phyloP scores from a whole-genome alignment of 2,797 vertebrate species.

The Tapirus indicus region DNA sequence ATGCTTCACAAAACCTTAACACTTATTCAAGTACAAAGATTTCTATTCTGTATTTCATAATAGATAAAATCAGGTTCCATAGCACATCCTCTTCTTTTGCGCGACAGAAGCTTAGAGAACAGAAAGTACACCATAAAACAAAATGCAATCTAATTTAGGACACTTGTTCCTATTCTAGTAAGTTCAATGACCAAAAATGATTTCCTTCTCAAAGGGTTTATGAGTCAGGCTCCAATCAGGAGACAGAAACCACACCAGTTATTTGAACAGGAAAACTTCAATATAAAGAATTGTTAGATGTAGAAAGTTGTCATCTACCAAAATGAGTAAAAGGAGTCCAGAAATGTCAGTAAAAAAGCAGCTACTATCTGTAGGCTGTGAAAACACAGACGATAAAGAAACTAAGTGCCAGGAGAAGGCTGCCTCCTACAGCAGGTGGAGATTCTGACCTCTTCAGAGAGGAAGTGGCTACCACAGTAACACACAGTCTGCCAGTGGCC shows the following conservation, averaged over 20 bases:
- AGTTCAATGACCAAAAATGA: background rate
- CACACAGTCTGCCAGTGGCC: background rate
- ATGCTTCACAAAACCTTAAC: slow-evolving; percentile 52
- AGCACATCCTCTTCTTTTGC: slow-evolving; percentile 27
- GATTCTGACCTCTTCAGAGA: background rate
- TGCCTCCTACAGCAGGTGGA: background rate
- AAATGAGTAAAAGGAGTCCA: background rate
- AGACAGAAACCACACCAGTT: background rate
- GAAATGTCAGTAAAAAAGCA: background rate
- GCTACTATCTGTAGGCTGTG: background rate
- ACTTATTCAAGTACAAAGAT: background rate
- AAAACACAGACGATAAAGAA: slow-evolving; percentile 19
- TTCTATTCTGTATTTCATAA: slow-evolving; percentile 23
- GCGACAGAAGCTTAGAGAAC: slow-evolving; percentile 33
- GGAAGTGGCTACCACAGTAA: background rate
- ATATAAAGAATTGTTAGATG: slow-evolving; percentile 3
- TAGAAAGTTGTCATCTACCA: background rate
- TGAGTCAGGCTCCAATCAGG: background rate
- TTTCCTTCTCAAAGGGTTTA: background rate
- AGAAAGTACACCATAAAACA: slow-evolving; percentile 46
- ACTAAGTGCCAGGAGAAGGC: background rate
- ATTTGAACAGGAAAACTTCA: background rate
- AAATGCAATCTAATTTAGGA: background rate
- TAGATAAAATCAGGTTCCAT: slow-evolving; percentile 45
- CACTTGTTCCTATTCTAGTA: background rate